Base-by-base conservation (phyloP, 2,113 vertebrate genomes). In the Nannospalax galili region DNA sequence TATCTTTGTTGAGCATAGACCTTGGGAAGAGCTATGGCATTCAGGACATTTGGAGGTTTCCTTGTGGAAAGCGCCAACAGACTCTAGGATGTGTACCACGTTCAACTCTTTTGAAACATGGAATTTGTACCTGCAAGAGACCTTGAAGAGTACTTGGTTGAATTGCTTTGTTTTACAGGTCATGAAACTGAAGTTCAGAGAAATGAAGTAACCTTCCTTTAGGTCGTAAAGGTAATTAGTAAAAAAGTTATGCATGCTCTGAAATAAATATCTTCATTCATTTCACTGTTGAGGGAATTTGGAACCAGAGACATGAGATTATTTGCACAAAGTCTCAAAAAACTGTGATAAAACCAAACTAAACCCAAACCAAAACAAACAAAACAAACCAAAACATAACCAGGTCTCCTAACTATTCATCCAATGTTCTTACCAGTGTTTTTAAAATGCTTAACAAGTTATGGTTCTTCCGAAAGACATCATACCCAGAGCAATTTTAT, bases 161-260 rank as follows among this genome's bases (percentile, higher is more conserved):
- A 52, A 30, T 2, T 37, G 16, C 30, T 78, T 92, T 88, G 58
- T 91, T 91, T 84, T 85, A n/a, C 5, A 88, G 65, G 20, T 60
- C 81, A 84, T 15, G 37, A 84, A 95, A 84, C 0, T 0, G 22
- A 94, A 67, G 22, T 26, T 42, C 65, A 81, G 32, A 62, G 28
- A 91, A 89, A 74, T 42, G 28, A 95, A 93, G 73, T 62, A 4
- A 30, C 19, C 89, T 94, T 89, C 48, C 67, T 96, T 79, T 7
- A 64, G 15, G 17, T 89, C 30, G 52, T 7, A n/a, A 7, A 85
- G 62, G 9, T 67, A 65, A 75, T 70, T 67, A 88, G 24, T 87
- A 17, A 91, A 74, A 92, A 91, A 91, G 69, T 56, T 32, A 88
- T 52, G 45, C 11, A 72, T 32, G 69, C 7, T 79, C 3, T 5